Conservation (phyloP, 2,113 vertebrate species). For the Alaudala cheleensis region DNA sequence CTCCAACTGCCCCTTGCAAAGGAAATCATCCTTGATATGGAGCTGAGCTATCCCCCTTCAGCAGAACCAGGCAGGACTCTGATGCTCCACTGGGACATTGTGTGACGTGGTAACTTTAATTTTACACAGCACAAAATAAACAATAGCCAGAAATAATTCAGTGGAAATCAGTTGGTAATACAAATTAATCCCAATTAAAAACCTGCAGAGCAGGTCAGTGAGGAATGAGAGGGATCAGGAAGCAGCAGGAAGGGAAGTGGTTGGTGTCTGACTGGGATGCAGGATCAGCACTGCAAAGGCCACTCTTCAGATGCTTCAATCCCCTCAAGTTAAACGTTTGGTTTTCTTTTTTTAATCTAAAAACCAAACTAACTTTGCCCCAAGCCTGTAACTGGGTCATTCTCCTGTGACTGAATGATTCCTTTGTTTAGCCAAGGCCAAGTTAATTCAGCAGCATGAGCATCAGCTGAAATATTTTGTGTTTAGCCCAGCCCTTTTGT, state of each 20-base stretch:
- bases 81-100: neutral
- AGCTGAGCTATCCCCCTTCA: neutral
- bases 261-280: neutral
- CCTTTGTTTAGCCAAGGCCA: conserved; percentile 41
- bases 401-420: conserved; percentile 39
- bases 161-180: neutral
- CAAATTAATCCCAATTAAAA: neutral
- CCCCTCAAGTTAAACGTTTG: neutral
- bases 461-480: neutral
- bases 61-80: neutral
- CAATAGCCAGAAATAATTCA: neutral
- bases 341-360: neutral
- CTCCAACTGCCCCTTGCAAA: neutral
- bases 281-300: neutral
- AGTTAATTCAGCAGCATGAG: conserved; percentile 12
- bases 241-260: neutral
- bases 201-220: neutral
- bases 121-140: neutral
- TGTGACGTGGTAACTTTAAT: neutral
- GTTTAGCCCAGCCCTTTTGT: neutral
- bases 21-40: neutral
- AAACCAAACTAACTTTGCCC: neutral
- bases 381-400: neutral
- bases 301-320: neutral
- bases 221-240: neutral